A percentile compares a stretch with the other conserved stretches of the same genome.
phyloP scores from a whole-genome alignment of 64 coral and sea anemone genomes.

The Actinia tenebrosa region DNA sequence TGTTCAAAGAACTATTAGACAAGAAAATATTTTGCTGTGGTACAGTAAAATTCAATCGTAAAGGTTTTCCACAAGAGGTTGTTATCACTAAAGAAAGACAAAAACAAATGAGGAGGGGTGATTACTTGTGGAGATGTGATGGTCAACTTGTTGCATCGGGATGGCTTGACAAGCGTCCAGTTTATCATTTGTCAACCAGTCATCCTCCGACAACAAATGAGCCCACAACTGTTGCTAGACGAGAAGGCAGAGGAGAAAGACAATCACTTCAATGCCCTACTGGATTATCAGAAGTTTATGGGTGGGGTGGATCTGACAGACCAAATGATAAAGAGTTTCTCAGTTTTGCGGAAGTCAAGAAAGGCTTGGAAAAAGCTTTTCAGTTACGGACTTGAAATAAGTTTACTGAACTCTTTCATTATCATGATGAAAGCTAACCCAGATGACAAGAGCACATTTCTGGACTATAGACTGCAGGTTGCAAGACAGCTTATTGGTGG shows the following conservation, averaged over 20 bases:
- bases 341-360: slow-evolving; percentile 12
- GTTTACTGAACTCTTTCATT: background rate
- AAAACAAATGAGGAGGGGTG: slow-evolving; percentile 22
- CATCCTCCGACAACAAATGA: slow-evolving; percentile 9
- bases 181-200: slow-evolving; percentile 4
- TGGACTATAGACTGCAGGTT: slow-evolving; percentile 12
- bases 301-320: slow-evolving; percentile 27
- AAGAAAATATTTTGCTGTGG: slow-evolving; percentile 28
- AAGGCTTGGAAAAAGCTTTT: slow-evolving; percentile 19
- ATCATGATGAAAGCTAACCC: background rate
- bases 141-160: slow-evolving; percentile 10
- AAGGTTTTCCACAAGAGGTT: slow-evolving; percentile 34
- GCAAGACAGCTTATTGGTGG: slow-evolving; percentile 21
- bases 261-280: background rate
- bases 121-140: slow-evolving; percentile 10
- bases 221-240: background rate
- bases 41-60: slow-evolving; percentile 9
- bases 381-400: slow-evolving; percentile 10
- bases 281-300: slow-evolving; percentile 39
- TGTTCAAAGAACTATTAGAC: slow-evolving; percentile 54
- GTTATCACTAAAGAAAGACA: slow-evolving; percentile 17
- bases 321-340: slow-evolving; percentile 25
- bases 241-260: background rate
- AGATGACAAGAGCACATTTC: slow-evolving; percentile 14
- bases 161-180: background rate